These are phyloP conservation scores for Tympanoctomys barrerae DNA, from an alignment of 2,797 vertebrate genomes.

Conservation along the genomic window DNA sequence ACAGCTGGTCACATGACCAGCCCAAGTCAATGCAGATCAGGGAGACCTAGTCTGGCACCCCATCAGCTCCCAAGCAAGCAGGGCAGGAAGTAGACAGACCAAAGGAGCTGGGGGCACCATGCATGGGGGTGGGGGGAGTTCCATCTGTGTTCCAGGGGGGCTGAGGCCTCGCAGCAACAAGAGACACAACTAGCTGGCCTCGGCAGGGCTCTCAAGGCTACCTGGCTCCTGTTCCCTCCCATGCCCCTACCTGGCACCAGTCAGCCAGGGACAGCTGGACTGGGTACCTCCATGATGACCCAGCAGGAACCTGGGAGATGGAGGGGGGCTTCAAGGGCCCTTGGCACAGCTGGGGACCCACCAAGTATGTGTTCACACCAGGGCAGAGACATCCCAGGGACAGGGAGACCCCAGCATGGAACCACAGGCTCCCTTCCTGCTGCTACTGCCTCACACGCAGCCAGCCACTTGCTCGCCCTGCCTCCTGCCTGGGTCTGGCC, in stretches of 20 bases:
- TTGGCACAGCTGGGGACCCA: not conserved
- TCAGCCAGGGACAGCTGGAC: not conserved
- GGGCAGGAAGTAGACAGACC: not conserved
- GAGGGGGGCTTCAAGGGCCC: not conserved
- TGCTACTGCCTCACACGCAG: not conserved
- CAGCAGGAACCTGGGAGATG: not conserved
- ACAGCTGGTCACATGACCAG: not conserved
- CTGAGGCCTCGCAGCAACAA: not conserved
- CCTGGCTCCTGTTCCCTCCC: not conserved
- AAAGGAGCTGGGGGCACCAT: not conserved
- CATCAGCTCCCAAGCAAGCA: not conserved
- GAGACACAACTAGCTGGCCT: not conserved
- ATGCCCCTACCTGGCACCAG: not conserved
- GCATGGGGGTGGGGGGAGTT: not conserved
- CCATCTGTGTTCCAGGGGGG: not conserved
- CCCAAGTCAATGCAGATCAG: accelerated
- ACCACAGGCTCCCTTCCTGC: not conserved
- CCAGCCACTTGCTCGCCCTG: not conserved
- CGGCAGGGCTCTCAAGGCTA: not conserved
- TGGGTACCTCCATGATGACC: not conserved
- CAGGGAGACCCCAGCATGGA: not conserved
- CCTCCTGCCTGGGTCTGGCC: not conserved
- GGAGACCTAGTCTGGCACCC: not conserved
- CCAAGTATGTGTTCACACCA: not conserved
- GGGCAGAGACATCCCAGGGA: not conserved